phyloP scores from a whole-genome alignment of 2,113 vertebrate genomes.

The Heterocephalus glaber region DNA sequence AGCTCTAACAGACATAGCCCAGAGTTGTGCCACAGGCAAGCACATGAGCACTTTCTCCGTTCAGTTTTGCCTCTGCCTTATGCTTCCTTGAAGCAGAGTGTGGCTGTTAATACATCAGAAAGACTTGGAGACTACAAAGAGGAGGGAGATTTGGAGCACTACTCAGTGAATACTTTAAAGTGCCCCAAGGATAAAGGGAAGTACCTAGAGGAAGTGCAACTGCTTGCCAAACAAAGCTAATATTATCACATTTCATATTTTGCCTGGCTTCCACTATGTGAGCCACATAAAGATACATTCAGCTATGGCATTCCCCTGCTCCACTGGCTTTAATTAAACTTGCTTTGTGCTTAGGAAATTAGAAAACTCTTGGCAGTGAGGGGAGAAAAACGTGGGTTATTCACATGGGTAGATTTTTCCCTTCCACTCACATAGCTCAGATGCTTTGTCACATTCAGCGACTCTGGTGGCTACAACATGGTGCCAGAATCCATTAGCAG shows the following conservation, averaged over 20 bases:
- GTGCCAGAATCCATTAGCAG: slow-evolving; percentile 63
- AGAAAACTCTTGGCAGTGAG: slow-evolving; percentile 74
- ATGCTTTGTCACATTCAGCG: slow-evolving; percentile 39
- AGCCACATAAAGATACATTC: slow-evolving; percentile 71
- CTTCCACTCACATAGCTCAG: slow-evolving; percentile 58
- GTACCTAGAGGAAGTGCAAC: slow-evolving; percentile 21
- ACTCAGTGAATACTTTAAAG: slow-evolving; percentile 62
- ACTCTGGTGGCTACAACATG: background rate
- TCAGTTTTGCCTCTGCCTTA: slow-evolving; percentile 20
- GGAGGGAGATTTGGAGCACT: background rate
- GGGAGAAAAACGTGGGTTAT: slow-evolving; percentile 61
- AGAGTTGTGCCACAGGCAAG: background rate
- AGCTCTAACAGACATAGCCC: background rate
- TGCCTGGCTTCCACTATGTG: slow-evolving; percentile 61
- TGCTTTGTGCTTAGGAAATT: slow-evolving; percentile 78
- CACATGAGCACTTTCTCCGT: background rate
- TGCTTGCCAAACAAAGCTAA: slow-evolving; percentile 74
- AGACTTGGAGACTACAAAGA: slow-evolving; percentile 17
- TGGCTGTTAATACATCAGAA: slow-evolving; percentile 64
- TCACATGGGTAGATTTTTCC: slow-evolving; percentile 43
- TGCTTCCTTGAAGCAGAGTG: slow-evolving; percentile 19
- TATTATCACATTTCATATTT: slow-evolving; percentile 77
- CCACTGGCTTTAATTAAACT: slow-evolving; percentile 84
- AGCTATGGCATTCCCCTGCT: slow-evolving; percentile 80
- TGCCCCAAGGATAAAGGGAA: background rate